Base-by-base conservation (phyloP, 2,797 vertebrate species). In the Heteromormyrus szaboi region DNA sequence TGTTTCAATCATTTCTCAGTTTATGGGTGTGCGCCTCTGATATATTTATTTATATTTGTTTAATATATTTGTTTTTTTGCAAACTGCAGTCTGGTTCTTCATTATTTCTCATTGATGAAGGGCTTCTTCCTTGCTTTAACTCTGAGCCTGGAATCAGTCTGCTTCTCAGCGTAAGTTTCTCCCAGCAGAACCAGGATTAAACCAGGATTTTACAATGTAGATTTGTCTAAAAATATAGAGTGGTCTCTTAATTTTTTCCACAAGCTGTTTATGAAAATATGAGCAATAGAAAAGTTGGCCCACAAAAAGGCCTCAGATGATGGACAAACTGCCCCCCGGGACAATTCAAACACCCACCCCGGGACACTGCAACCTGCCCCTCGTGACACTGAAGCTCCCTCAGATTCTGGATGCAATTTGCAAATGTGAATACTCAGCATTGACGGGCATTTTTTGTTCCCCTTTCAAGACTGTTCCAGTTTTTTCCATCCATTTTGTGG, bases 401-500 rank as follows among this genome's bases (percentile, higher is more conserved):
- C 33, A 44, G 9, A 33, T 29, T 85, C 79, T 89, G 76, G 72
- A 88, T 89, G 79, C 79, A 89, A 88, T 89, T 85, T 89, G 87
- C 41, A 68, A 46, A 50, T 48, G n/a, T 41, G 65, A 51, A 59
- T 85, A 79, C 56, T 85, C 56, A 46, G 33, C 79, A 4, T 54
- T 7, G 7, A 25, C 41, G 0, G 37, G 17, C 44, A n/a, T 72
- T 59, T 89, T 59, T 89, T 87, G 44, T 88, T 88, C 88, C 48
- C 50, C 85, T 29, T 88, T 22, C 53, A 54, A 17, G 65, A 68
- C 81, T 19, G 12, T 89, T 89, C 83, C 56, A 72, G 37, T 53
- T 86, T 65, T 89, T 89, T 86, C 88, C 86, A 72, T 90, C 53
- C 41, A 50, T 84, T 88, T 54, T 54, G 88, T 89, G 86, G 88